These are phyloP conservation scores for Aphidius colemani DNA, from an alignment of 2,888 invertebrate species.

Conservation along the genomic window DNA sequence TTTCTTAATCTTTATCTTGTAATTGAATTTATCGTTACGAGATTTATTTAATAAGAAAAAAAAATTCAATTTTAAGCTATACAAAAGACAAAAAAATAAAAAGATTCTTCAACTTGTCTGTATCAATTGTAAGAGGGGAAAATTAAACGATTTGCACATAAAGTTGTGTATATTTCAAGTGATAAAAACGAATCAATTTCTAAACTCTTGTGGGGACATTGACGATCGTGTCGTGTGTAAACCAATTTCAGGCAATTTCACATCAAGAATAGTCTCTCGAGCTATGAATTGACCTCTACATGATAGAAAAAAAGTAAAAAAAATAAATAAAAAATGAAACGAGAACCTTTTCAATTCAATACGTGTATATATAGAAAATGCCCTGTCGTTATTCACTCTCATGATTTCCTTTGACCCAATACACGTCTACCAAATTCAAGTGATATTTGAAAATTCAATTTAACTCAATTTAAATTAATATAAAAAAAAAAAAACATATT, in stretches of 20 bases:
- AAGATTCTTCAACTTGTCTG: neutral
- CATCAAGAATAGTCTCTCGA: slow-evolving; percentile 59
- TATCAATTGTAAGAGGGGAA: slow-evolving; percentile 32
- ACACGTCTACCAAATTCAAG: neutral
- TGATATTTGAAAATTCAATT: slow-evolving; percentile 1
- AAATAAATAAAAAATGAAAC: neutral
- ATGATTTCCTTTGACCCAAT: neutral
- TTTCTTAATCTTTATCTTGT: slow-evolving; percentile 26
- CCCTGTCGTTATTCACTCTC: neutral
- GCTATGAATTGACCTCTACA: slow-evolving; percentile 55
- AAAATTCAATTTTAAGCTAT: slow-evolving; percentile 29
- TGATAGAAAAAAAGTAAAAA: neutral
- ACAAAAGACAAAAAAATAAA: slow-evolving; percentile 21
- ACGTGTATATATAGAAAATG: slow-evolving; percentile 1
- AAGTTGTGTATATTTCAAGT: slow-evolving; percentile 32
- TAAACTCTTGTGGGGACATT: slow-evolving; percentile 35
- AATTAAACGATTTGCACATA: slow-evolving; percentile 45
- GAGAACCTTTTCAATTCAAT: slow-evolving; percentile 47
- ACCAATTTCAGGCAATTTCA: slow-evolving; percentile 61
- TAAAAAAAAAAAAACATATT: slow-evolving; percentile 3
- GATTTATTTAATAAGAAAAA: slow-evolving; percentile 15
- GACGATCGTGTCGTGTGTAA: slow-evolving; percentile 51
- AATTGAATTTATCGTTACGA: slow-evolving; percentile 28
- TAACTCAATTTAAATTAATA: slow-evolving; percentile 6
- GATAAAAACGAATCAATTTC: slow-evolving; percentile 54